These are phyloP conservation scores for Ptychadena robeensis DNA, from an alignment of 2,797 vertebrate genomes.

Conservation along the genomic window DNA sequence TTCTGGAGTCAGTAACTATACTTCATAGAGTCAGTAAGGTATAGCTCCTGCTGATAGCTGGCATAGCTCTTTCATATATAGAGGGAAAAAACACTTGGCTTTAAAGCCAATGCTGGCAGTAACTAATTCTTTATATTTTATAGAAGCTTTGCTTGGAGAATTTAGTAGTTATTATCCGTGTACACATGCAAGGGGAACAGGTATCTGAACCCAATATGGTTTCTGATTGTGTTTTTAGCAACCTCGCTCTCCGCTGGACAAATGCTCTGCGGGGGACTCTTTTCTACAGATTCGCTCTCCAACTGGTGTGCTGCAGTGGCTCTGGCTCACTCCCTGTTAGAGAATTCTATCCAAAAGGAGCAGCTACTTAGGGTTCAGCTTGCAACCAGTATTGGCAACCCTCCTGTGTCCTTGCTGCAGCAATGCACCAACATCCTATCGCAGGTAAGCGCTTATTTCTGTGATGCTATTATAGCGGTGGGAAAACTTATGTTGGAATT, in stretches of 20 bases:
- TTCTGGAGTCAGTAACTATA: too few relatives aligned
- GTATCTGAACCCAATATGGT: neutral
- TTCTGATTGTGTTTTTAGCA: constrained; percentile 71
- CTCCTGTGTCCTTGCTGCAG: constrained; percentile 93
- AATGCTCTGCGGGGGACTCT: constrained; percentile 93
- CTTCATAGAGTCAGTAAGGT: too few relatives aligned
- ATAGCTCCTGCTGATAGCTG: too few relatives aligned
- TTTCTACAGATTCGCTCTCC: constrained; percentile 93
- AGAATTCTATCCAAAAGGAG: constrained; percentile 93
- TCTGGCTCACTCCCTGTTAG: constrained; percentile 92
- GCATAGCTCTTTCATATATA: too few relatives aligned
- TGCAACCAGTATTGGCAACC: constrained; percentile 95
- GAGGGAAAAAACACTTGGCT: too few relatives aligned
- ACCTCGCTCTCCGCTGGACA: constrained; percentile 95
- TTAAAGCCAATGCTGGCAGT: neutral
- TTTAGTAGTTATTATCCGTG: neutral
- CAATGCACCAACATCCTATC: constrained; percentile 99
- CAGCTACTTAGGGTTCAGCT: constrained; percentile 95
- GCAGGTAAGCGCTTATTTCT: constrained; percentile 80
- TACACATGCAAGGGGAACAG: neutral
- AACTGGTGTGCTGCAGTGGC: constrained; percentile 98
- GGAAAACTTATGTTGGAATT: too few relatives aligned
- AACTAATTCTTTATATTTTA: neutral
- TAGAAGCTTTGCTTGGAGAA: neutral
- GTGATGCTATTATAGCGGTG: neutral